Evolutionary conservation across 37 sponge, comb jelly and placozoan genomes (phyloP).

Genomic region (Trichoplax adhaerens): DNA sequence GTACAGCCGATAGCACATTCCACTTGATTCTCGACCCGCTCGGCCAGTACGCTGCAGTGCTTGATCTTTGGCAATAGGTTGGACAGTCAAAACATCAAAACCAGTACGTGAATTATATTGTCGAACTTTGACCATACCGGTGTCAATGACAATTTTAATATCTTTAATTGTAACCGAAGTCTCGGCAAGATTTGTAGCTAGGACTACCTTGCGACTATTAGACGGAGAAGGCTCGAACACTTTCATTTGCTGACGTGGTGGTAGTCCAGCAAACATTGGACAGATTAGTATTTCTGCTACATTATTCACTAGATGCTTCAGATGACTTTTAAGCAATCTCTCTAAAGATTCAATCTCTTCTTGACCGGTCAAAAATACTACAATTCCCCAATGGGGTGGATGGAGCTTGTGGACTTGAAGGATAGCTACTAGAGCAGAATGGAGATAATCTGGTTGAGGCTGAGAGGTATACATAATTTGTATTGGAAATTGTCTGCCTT

Average conservation of each 20-base stretch:
- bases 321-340: neutral
- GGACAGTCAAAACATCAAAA: conserved; percentile 66
- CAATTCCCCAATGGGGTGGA: conserved; percentile 37
- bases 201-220: conserved; percentile 66
- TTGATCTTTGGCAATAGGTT: conserved; percentile 86
- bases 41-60: conserved; percentile 70
- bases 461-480: conserved; percentile 29
- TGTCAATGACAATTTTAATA: conserved; percentile 73
- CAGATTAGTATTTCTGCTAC: conserved; percentile 34
- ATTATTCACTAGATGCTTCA: too few species aligned
- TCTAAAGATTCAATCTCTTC: conserved; percentile 71
- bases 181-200: conserved; percentile 91
- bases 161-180: conserved; percentile 84
- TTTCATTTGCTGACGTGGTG: conserved; percentile 44
- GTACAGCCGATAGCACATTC: conserved; percentile 75
- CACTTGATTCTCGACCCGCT: conserved; percentile 76
- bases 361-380: conserved; percentile 82
- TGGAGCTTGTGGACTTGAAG: conserved; percentile 56
- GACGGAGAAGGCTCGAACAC: conserved; percentile 27
- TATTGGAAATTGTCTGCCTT: conserved; percentile 82
- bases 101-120: conserved; percentile 63
- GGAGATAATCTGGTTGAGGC: conserved; percentile 71
- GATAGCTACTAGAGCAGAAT: conserved; percentile 53
- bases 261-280: conserved; percentile 74
- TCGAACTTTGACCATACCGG: conserved; percentile 77